Percentiles rank a stretch among this genome's conserved stretches.
Conservation (phyloP, 2,113 vertebrate genomes). For the Sigmodon hispidus region DNA sequence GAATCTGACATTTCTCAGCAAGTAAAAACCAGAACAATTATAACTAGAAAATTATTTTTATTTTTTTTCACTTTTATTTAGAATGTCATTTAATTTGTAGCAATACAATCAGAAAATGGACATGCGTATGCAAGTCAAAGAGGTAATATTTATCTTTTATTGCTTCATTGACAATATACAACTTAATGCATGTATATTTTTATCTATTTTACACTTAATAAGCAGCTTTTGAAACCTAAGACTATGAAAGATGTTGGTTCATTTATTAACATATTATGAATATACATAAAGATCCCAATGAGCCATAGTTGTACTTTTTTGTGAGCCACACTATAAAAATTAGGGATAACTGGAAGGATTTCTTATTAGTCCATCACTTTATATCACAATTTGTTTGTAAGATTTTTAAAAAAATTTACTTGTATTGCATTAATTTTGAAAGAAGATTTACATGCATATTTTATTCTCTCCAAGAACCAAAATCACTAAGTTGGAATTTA, state of each 20-base stretch:
- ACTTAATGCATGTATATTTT: background rate
- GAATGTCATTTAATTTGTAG: conserved; percentile 34
- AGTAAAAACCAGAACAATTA: conserved; percentile 47
- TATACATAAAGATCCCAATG: background rate
- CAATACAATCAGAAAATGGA: conserved; percentile 3
- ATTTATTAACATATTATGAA: background rate
- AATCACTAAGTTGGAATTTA: background rate
- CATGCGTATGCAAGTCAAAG: background rate
- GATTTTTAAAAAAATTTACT: background rate
- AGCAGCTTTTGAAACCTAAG: background rate
- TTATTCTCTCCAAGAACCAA: background rate
- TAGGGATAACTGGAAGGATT: background rate
- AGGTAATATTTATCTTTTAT: conserved; percentile 34
- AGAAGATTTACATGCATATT: background rate
- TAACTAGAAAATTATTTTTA: background rate
- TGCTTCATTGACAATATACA: background rate
- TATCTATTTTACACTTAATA: background rate
- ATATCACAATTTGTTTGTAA: background rate
- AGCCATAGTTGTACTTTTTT: background rate
- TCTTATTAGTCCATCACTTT: background rate
- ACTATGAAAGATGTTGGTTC: background rate
- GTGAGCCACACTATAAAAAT: background rate
- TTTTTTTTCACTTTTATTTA: background rate
- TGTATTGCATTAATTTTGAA: background rate
- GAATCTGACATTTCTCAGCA: conserved; percentile 4